Conservation (phyloP, 1,140 invertebrate genomes). For the Atta texana region DNA sequence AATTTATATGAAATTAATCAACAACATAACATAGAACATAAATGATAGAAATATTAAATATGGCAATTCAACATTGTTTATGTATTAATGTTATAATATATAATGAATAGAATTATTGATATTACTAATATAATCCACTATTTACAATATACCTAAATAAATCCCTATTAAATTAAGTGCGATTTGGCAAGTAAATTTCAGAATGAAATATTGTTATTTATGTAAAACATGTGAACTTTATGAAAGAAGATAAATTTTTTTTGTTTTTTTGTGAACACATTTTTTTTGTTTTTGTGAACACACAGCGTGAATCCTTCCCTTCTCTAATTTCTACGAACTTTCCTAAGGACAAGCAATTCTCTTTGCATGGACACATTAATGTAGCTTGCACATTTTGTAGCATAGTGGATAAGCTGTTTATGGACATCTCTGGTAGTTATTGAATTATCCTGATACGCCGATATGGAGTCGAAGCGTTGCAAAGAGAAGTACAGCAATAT, state of each 20-base stretch:
- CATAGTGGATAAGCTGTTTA: constrained; percentile 20
- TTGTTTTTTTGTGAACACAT: too few relatives aligned
- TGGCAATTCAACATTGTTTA: neutral
- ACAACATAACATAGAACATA: neutral
- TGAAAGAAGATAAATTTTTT: too few relatives aligned
- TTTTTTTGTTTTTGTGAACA: neutral
- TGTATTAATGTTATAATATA: neutral
- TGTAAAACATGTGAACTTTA: too few relatives aligned
- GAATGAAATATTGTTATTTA: neutral
- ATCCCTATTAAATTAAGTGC: constrained; percentile 16
- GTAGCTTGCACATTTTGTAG: constrained; percentile 41
- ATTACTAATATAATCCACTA: neutral
- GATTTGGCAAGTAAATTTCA: neutral
- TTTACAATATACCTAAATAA: neutral
- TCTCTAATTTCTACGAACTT: neutral
- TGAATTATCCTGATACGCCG: constrained; percentile 32
- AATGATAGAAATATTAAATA: neutral
- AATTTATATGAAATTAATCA: constrained; percentile 18
- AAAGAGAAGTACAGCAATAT: constrained; percentile 44
- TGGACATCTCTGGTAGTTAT: constrained; percentile 41
- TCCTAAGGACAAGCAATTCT: neutral
- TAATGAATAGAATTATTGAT: constrained; percentile 41
- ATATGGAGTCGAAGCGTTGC: constrained; percentile 4
- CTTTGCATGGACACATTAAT: neutral
- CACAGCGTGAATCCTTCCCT: neutral